A percentile compares a stretch with the other conserved stretches of the same genome.
Evolutionary conservation across 2,113 vertebrate genomes (phyloP).

Genomic region (Butorides virescens): DNA sequence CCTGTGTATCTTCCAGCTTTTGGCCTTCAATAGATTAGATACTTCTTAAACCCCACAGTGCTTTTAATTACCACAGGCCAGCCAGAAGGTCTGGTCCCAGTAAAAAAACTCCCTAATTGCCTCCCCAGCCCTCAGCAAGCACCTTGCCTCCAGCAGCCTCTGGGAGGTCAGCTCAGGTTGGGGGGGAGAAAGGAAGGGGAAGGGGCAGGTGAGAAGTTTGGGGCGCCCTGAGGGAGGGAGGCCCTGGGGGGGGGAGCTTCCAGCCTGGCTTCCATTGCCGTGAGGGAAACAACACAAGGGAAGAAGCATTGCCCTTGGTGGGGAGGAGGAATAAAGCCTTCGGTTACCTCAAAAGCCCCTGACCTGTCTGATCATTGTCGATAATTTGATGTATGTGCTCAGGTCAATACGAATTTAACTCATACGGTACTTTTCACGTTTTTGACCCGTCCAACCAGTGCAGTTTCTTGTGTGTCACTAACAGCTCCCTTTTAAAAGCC

Average conservation of each 20-base stretch:
- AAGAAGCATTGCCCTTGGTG: too few species aligned
- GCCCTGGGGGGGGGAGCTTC: neutral
- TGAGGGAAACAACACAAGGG: too few species aligned
- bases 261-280: neutral
- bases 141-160: neutral
- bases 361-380: neutral
- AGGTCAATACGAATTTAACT: neutral
- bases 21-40: neutral
- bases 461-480: neutral
- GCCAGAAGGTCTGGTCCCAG: neutral
- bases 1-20: neutral
- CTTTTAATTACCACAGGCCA: neutral
- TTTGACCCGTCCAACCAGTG: neutral
- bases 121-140: rapidly evolving
- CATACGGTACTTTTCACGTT: neutral
- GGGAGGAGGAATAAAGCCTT: neutral
- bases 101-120: neutral
- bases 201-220: neutral
- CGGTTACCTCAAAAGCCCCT: neutral
- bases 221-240: too few species aligned
- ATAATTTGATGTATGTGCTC: neutral
- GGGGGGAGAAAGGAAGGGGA: neutral
- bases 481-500: neutral
- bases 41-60: neutral
- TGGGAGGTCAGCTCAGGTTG: too few species aligned